These are phyloP conservation scores for Heterohyrax brucei DNA, from an alignment of 2,797 vertebrate genomes.

Conservation along the genomic window DNA sequence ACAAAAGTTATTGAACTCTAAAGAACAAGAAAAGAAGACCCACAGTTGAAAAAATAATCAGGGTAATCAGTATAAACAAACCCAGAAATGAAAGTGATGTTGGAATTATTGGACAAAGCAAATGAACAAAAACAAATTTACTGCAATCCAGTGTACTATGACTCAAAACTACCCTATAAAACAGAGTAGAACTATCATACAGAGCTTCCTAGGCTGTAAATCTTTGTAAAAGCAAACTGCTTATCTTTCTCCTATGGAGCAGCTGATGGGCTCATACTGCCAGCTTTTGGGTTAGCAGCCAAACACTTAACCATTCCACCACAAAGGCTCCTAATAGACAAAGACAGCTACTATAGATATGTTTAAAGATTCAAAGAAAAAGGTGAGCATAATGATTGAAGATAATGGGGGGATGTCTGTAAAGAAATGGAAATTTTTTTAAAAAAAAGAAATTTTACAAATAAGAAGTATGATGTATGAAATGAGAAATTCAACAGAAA, in stretches of 20 bases:
- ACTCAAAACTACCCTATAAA: neutral
- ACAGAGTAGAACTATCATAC: neutral
- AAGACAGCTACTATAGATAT: neutral
- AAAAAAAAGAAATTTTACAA: neutral
- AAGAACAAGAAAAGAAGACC: constrained; percentile 40
- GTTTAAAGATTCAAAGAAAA: constrained; percentile 4
- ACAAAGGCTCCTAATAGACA: neutral
- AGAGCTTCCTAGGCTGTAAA: neutral
- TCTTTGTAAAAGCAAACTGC: neutral
- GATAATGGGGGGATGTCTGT: neutral
- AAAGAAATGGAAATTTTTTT: constrained; percentile 16
- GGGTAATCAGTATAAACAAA: constrained; percentile 11
- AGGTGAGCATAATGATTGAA: neutral
- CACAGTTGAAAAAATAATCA: constrained; percentile 16
- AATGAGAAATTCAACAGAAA: neutral
- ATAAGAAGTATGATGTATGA: neutral
- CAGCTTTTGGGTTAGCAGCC: neutral
- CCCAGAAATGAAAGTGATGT: neutral
- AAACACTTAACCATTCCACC: neutral
- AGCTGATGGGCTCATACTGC: neutral
- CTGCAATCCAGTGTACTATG: neutral
- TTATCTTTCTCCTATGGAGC: neutral
- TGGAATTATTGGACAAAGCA: neutral
- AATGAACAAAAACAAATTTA: neutral
- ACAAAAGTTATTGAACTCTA: constrained; percentile 15